Conservation (phyloP, 2,888 invertebrate genomes). For the Norana najaformis region DNA sequence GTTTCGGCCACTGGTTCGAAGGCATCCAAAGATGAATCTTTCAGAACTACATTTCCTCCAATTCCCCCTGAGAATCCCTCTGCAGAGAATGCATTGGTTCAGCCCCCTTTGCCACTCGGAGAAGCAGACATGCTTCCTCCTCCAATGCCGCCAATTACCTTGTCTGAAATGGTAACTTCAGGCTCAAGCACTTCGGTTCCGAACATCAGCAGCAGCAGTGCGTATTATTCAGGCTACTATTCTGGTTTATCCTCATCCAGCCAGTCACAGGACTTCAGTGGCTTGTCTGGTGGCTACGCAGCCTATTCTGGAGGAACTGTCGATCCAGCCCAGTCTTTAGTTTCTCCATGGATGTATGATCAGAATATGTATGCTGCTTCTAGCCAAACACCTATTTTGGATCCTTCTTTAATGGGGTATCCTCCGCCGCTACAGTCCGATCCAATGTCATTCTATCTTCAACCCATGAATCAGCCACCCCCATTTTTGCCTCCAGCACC, state of each 20-base stretch:
- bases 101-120: neutral
- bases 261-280: neutral
- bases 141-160: conserved; percentile 5
- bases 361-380: neutral
- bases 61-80: neutral
- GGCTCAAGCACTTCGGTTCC: neutral
- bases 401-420: neutral
- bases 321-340: conserved; percentile 6
- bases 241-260: neutral
- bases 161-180: conserved; percentile 18
- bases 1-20: neutral
- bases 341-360: conserved; percentile 22
- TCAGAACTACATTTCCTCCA: neutral
- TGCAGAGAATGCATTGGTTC: neutral
- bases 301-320: neutral
- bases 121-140: conserved; percentile 19
- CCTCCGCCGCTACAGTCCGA: conserved; percentile 4
- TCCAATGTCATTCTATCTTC: conserved; percentile 17
- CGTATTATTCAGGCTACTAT: neutral
- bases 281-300: neutral
- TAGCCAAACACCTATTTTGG: neutral
- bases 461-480: conserved; percentile 15
- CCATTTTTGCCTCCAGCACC: neutral
- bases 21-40: neutral
- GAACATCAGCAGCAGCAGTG: neutral